Evolutionary conservation across 2,888 invertebrate species (phyloP).

Genomic region (Lucinisca nassula): DNA sequence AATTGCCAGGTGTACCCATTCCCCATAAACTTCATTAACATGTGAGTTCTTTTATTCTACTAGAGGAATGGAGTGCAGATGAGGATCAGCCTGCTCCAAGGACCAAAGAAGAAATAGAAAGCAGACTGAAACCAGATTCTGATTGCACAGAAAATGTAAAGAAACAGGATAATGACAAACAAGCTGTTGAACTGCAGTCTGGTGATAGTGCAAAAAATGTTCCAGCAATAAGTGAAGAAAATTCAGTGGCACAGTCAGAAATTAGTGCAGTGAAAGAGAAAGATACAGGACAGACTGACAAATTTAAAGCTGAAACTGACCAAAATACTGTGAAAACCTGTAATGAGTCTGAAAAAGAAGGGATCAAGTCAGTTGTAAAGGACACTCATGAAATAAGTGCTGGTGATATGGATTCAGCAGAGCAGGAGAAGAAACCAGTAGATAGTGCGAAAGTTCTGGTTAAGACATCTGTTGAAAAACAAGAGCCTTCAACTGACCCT

Average conservation of each 20-base stretch:
- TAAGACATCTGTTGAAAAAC: not conserved
- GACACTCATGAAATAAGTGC: not conserved
- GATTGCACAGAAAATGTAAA: not conserved
- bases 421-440: not conserved
- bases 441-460: not conserved
- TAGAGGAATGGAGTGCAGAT: constrained; percentile 80
- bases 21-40: too few relatives aligned
- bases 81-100: constrained; percentile 55
- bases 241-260: not conserved
- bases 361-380: not conserved
- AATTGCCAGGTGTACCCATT: too few relatives aligned
- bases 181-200: not conserved
- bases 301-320: not conserved
- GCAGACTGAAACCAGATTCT: constrained; percentile 11
- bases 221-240: not conserved
- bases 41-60: too few relatives aligned
- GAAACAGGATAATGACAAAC: not conserved
- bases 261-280: not conserved
- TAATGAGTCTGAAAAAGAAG: not conserved
- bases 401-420: not conserved
- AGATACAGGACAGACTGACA: not conserved
- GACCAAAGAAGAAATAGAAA: constrained; percentile 13
- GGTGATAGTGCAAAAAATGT: not conserved
- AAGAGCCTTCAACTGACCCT: not conserved
- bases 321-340: not conserved